Evolutionary conservation across 2,113 vertebrate genomes (phyloP), one percentile per base, ranked within the genome.

Genomic region (Canis aureus): DNA sequence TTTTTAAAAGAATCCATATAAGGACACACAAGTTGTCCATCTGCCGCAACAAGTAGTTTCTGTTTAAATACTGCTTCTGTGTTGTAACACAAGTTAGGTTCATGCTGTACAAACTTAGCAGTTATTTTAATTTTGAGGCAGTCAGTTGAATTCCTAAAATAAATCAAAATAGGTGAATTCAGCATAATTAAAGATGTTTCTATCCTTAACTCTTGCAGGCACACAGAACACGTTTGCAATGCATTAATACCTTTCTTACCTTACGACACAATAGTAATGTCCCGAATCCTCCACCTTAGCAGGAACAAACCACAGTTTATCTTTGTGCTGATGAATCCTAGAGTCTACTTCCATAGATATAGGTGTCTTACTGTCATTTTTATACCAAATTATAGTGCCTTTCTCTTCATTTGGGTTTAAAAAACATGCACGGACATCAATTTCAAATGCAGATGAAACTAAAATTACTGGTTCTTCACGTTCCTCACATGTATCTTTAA

Each of bases 281-380:
- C 99, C 99, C 0, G 98, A 97, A 55, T 99, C 99, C 32, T 99
- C 98, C 71, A 98, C 59, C 0, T 11, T 55, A 69, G 98, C 90
- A 67, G 99, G 99, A 16, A 99, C 98, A 97, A 99, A 98, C 99
- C 99, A 99, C 91, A 99, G 99, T 11, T 97, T 97, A 10, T 97
- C 98, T 10, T 97, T 59, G 8, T 49, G 71, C 62, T 99, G 98
- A 92, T 99, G 97, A 95, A 99, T 94, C 67, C 98, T 98, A 25
- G 98, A 96, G 0, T 94, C 19, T 94, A 87, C 96, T 17, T 99
- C 95, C 13, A 15, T 88, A 91, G 79, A 97, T 83, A 99, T 8
- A 97, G 96, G 97, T 93, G 98, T 95, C 66, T 85, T 22, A 97
- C 97, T 29, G 43, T 97, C 98, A 35, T 97, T 97, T 97, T 98